Percentiles rank a stretch among this genome's conserved stretches.
phyloP scores from a whole-genome alignment of 2,797 vertebrate genomes.

The Typhlichthys eigenmanni region DNA sequence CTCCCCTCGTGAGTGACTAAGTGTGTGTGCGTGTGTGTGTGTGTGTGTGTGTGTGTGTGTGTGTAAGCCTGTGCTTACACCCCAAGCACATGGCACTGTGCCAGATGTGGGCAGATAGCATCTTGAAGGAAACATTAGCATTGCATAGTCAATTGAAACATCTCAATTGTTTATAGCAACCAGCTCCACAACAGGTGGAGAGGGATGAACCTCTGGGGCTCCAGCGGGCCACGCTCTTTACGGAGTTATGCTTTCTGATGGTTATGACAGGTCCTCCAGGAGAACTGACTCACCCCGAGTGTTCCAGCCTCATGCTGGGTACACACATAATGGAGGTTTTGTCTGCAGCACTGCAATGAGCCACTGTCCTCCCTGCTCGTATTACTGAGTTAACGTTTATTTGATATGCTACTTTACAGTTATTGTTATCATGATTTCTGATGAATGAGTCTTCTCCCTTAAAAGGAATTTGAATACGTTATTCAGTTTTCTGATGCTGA shows the following conservation, averaged over 20 bases:
- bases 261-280: slow-evolving; percentile 73
- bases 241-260: slow-evolving; percentile 70
- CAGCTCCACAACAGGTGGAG: slow-evolving; percentile 86
- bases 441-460: neutral
- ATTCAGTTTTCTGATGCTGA: neutral
- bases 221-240: slow-evolving; percentile 56
- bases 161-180: slow-evolving; percentile 96
- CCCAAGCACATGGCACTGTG: slow-evolving; percentile 70
- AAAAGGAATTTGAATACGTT: neutral
- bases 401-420: neutral
- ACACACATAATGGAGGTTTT: slow-evolving; percentile 60
- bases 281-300: slow-evolving; percentile 70
- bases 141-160: slow-evolving; percentile 88
- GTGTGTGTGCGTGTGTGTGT: slow-evolving; percentile 34
- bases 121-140: slow-evolving; percentile 91
- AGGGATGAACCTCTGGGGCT: slow-evolving; percentile 66
- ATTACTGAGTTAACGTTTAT: slow-evolving; percentile 28
- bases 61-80: slow-evolving; percentile 52
- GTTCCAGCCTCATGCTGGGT: slow-evolving; percentile 22
- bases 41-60: slow-evolving; percentile 34
- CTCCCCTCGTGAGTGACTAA: slow-evolving; percentile 9
- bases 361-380: neutral
- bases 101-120: slow-evolving; percentile 87
- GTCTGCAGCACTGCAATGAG: slow-evolving; percentile 39
- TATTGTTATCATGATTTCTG: too few relatives aligned